A percentile compares a stretch with the other conserved stretches of the same genome.
Evolutionary conservation across 2,113 vertebrate species (phyloP).

Genomic region (Ptyas mucosa): DNA sequence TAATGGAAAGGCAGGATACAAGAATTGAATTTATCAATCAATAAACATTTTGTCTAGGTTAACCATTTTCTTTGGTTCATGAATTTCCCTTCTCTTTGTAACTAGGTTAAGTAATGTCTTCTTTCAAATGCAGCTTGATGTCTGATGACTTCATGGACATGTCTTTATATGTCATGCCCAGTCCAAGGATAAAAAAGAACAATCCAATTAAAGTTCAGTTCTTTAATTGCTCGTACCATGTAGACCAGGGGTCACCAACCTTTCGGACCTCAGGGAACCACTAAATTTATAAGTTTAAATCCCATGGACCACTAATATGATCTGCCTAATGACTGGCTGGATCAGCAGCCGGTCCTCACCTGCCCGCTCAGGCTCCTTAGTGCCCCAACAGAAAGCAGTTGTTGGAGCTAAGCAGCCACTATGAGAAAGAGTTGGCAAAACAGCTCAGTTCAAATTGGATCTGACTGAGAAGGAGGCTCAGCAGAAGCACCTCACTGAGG

Average conservation of each 20-base stretch:
- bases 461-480: too few relatives aligned
- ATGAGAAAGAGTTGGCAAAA: too few relatives aligned
- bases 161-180: neutral
- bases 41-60: neutral
- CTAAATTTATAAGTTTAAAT: too few relatives aligned
- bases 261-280: too few relatives aligned
- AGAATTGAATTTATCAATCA: neutral
- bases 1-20: neutral
- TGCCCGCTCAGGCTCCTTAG: too few relatives aligned
- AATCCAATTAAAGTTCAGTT: neutral
- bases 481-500: too few relatives aligned
- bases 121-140: neutral
- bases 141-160: neutral
- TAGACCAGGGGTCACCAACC: neutral
- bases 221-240: neutral
- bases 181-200: neutral
- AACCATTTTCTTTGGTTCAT: neutral
- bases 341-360: too few relatives aligned
- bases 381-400: too few relatives aligned
- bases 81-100: neutral
- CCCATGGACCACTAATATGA: too few relatives aligned
- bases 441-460: too few relatives aligned
- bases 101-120: neutral
- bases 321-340: too few relatives aligned
- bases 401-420: too few relatives aligned